Percentiles rank a stretch among this genome's conserved stretches.
These are phyloP conservation scores for Polyommatus iphigenia DNA, from an alignment of 2,888 invertebrate genomes.

Conservation along the genomic window DNA sequence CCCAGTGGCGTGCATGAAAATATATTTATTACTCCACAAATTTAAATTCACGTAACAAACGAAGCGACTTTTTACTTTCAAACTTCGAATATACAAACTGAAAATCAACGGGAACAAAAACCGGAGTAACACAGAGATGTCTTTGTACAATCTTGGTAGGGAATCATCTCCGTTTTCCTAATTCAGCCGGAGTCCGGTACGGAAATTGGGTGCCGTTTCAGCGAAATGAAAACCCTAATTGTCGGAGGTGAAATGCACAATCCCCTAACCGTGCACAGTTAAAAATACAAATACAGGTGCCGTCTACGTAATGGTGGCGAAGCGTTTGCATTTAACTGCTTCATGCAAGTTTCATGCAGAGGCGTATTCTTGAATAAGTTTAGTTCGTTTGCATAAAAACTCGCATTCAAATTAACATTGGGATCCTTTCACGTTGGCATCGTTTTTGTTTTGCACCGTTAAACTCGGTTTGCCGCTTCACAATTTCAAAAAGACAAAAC, in stretches of 20 bases:
- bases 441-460: background rate
- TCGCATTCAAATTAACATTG: constrained; percentile 68
- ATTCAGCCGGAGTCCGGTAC: constrained; percentile 40
- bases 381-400: constrained; percentile 76
- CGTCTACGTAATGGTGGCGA: constrained; percentile 39
- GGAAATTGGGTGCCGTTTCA: constrained; percentile 46
- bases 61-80: background rate
- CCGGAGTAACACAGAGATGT: constrained; percentile 14
- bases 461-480: background rate
- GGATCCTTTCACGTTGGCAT: constrained; percentile 42
- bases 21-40: background rate
- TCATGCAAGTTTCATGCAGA: constrained; percentile 71
- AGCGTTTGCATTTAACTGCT: constrained; percentile 64
- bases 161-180: constrained; percentile 44
- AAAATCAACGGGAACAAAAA: constrained; percentile 5
- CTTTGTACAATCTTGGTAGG: constrained; percentile 35
- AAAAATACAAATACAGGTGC: constrained; percentile 46
- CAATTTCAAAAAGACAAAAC: constrained; percentile 21
- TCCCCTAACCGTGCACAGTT: constrained; percentile 41
- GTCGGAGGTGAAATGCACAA: constrained; percentile 41
- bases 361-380: constrained; percentile 73
- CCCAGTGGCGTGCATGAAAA: constrained; percentile 16
- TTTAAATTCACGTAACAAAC: constrained; percentile 3
- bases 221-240: constrained; percentile 48
- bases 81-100: background rate